Conservation (phyloP, 2,888 invertebrate genomes). For the Brachyopa scutellaris region DNA sequence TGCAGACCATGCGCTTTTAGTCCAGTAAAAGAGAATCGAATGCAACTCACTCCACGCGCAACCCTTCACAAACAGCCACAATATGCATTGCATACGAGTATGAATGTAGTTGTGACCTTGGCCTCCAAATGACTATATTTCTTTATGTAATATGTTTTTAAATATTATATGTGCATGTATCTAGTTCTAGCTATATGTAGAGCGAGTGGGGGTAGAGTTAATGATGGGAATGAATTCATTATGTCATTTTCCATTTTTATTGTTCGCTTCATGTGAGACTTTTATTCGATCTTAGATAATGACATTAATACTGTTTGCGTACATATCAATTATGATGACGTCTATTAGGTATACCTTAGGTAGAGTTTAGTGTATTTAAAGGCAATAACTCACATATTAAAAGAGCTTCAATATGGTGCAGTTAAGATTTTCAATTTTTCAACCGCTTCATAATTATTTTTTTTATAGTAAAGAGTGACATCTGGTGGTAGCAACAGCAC, state of each 20-base stretch:
- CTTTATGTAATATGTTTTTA: no score
- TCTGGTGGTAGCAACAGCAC: no score
- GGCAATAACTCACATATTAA: no score
- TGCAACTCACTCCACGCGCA: constrained; percentile 57
- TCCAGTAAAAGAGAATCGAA: background rate
- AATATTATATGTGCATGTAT: no score
- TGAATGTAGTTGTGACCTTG: constrained; percentile 70
- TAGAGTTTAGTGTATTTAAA: no score
- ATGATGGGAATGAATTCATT: background rate
- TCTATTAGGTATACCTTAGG: no score
- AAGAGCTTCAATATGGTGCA: no score
- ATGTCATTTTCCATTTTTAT: background rate
- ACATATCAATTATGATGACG: no score
- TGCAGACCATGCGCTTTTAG: constrained; percentile 51
- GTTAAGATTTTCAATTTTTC: no score
- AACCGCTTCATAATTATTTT: no score
- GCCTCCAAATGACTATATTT: constrained; percentile 55
- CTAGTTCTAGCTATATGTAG: background rate
- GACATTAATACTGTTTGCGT: no score
- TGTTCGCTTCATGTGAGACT: background rate
- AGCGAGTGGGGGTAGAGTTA: background rate
- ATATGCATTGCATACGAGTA: background rate
- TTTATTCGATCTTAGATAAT: no score
- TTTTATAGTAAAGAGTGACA: background rate
- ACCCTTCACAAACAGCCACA: background rate